Base-by-base conservation (phyloP, 1,140 invertebrate genomes). In the Drosophila simulans region DNA sequence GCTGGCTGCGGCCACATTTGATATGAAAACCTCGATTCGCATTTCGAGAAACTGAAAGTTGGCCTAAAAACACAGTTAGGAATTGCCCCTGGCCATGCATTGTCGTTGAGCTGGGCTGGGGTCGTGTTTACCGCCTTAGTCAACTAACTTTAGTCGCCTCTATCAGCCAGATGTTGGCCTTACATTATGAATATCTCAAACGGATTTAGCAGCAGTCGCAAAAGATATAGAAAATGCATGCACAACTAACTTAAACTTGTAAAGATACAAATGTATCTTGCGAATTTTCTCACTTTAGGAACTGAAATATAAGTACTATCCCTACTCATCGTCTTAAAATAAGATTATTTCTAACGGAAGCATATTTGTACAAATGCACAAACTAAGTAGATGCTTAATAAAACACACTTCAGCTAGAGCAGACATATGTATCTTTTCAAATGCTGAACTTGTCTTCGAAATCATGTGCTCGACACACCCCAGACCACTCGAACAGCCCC, bases 11-110 rank as follows among this genome's bases (percentile, higher is more conserved):
- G 79, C 58, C 65, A 86, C 77, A 89, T 71, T 86, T 58, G 58
- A 57, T 69, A 56, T 82, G 63, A 76, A 86, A 89, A 72, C 84
- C 79, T 88, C 84, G 75, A 76, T 79, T 89, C 65, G 55, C 58
- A 60, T 79, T 84, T 86, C 46, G 82, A 70, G 66, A 86, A 86
- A 86, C 58, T 72, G 83, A 86, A 86, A 86, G 83, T 86, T 86
- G 84, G 84, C 84, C 83, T 76, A 79, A 89, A 83, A 86, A 86
- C 83, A 86, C 71, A 80, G 62, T 86, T 89, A 56, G 63, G 54
- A 60, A 54, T 77, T 56, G 59, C 49, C 57, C 49, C 71, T 63
- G 70, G 71, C 69, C 57, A 10, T 73, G 57, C 70, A 73, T 73
- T 59, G 48, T 73, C 35, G 34, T 70, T 46, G 45, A 51, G 45